Evolutionary conservation across 2,888 invertebrate genomes (phyloP).

Genomic region (Troglohyphantes excavatus): DNA sequence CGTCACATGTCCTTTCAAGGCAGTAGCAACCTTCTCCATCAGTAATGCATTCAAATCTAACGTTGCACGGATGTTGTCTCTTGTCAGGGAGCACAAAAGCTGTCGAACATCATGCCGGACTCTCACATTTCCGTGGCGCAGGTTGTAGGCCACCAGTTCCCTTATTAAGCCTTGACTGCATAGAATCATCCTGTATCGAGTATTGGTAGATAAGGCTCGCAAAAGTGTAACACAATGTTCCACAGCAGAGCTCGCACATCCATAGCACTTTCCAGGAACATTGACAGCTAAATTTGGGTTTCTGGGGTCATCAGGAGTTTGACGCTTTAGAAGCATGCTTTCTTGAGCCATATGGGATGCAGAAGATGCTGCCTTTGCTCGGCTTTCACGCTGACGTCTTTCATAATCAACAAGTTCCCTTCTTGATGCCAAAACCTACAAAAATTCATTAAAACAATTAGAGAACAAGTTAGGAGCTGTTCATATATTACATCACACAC

Average conservation of each 20-base stretch:
- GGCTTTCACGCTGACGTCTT: conserved; percentile 84
- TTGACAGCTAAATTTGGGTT: conserved; percentile 78
- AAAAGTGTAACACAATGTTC: conserved; percentile 96
- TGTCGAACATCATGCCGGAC: conserved; percentile 94
- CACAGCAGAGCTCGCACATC: conserved; percentile 91
- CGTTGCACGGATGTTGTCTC: conserved; percentile 91
- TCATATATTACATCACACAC: no score
- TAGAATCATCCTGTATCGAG: conserved; percentile 88
- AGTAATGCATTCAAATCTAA: conserved; percentile 92
- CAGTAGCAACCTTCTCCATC: conserved; percentile 88
- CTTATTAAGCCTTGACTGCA: conserved; percentile 93
- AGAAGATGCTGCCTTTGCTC: conserved; percentile 79
- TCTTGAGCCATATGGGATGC: conserved; percentile 80
- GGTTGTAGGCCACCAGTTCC: conserved; percentile 94
- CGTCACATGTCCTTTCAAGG: conserved; percentile 84
- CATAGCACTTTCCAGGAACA: conserved; percentile 83
- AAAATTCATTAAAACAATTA: conserved; percentile 83
- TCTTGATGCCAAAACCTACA: conserved; percentile 94
- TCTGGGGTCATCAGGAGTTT: conserved; percentile 73
- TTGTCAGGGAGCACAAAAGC: conserved; percentile 92
- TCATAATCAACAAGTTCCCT: conserved; percentile 96
- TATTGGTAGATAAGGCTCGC: conserved; percentile 92
- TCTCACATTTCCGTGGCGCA: conserved; percentile 86
- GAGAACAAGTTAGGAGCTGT: background rate
- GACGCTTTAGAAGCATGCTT: conserved; percentile 53